Evolutionary conservation across 1,140 invertebrate genomes (phyloP).

Genomic region (Drosophila erecta): DNA sequence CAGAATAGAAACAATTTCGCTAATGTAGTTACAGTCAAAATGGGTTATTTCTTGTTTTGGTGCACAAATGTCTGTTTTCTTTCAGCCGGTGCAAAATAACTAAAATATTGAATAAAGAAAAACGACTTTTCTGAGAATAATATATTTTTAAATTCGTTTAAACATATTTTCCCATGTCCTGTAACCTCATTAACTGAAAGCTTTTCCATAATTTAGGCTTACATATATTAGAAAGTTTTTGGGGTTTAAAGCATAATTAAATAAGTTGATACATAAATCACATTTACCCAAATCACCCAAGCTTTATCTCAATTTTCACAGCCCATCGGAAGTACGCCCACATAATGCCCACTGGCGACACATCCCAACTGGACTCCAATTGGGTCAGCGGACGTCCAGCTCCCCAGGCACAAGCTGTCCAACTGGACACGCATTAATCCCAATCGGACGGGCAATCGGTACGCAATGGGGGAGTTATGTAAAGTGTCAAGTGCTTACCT

Average conservation of each 20-base stretch:
- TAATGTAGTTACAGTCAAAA: neutral
- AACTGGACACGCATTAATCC: constrained; percentile 21
- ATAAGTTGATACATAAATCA: neutral
- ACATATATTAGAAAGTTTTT: no score
- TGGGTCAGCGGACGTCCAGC: constrained; percentile 12
- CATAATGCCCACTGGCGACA: constrained; percentile 11
- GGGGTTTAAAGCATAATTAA: neutral
- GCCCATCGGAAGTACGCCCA: constrained; percentile 10
- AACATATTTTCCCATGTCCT: no score
- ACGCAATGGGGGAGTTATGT: constrained; percentile 26
- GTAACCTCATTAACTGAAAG: no score
- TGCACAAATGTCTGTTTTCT: neutral
- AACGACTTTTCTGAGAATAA: no score
- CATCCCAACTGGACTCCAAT: constrained; percentile 20
- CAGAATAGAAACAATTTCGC: neutral
- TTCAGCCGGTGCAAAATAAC: no score
- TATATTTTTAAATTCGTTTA: no score
- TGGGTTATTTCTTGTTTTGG: neutral
- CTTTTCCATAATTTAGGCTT: no score
- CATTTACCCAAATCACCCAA: constrained; percentile 3
- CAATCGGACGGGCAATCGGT: constrained; percentile 23
- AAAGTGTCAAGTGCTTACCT: constrained; percentile 67
- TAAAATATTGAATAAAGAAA: no score
- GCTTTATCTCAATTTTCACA: constrained; percentile 10
- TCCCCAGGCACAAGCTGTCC: neutral